These are phyloP conservation scores for Aldrovandia affinis DNA, from an alignment of 2,797 vertebrate genomes.

Conservation along the genomic window DNA sequence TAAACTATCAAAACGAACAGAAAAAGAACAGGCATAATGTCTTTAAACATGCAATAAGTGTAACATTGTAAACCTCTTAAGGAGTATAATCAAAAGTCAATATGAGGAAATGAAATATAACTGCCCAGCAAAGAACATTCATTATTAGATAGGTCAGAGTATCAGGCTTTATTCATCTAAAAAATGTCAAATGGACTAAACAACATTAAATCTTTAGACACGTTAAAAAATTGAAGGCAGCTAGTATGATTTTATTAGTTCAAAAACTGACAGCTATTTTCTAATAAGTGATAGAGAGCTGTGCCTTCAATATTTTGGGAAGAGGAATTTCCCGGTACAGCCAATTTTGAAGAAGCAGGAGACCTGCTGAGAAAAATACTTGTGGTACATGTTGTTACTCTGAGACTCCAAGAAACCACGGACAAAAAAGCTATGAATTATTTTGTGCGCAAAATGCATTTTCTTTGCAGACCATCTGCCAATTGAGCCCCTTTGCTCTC, in stretches of 20 bases:
- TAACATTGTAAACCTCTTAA: not conserved
- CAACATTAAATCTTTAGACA: conserved; percentile 70
- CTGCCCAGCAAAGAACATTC: conserved; percentile 8
- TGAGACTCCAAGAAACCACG: conserved; percentile 77
- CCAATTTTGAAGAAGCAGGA: conserved; percentile 75
- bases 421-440: conserved; percentile 82
- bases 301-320: conserved; percentile 78
- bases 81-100: not conserved
- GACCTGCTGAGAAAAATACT: conserved; percentile 84
- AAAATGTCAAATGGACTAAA: conserved; percentile 71
- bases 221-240: conserved; percentile 68
- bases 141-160: not conserved
- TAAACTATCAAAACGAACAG: not conserved
- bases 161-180: conserved; percentile 38
- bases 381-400: conserved; percentile 79
- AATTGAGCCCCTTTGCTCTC: conserved; percentile 80
- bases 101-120: not conserved
- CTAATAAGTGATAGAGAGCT: conserved; percentile 74
- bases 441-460: conserved; percentile 82
- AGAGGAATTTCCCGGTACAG: conserved; percentile 69
- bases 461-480: conserved; percentile 80
- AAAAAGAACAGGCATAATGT: not conserved
- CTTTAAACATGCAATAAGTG: not conserved
- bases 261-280: conserved; percentile 77
- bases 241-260: conserved; percentile 70